These are phyloP conservation scores for Anthoscopus minutus DNA, from an alignment of 2,113 vertebrate genomes.

Conservation along the genomic window DNA sequence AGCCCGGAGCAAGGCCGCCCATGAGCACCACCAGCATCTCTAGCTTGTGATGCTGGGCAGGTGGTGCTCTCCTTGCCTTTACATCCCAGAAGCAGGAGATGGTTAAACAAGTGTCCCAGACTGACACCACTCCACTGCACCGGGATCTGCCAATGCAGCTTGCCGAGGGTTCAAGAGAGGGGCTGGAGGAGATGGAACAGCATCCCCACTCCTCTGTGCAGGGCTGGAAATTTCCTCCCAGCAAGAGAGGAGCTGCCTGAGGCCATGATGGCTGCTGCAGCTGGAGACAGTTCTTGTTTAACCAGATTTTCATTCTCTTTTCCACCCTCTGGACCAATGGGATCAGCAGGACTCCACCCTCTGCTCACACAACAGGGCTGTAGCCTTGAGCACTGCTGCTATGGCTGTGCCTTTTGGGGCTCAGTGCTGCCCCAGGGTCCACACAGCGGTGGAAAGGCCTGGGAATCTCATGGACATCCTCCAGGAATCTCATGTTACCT, in stretches of 20 bases:
- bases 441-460: not conserved
- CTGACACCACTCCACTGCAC: not conserved
- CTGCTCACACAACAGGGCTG: not conserved
- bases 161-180: not conserved
- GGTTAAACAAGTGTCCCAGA: not conserved
- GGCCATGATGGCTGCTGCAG: not conserved
- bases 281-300: not conserved
- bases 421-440: not conserved
- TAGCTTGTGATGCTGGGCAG: rapidly evolving
- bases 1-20: not conserved
- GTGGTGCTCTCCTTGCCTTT: not conserved
- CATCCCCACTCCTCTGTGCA: not conserved
- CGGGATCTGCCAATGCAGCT: not conserved
- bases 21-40: not conserved
- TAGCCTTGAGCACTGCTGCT: not conserved
- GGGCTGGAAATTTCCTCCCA: not conserved
- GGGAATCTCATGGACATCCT: not conserved
- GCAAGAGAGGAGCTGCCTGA: not conserved
- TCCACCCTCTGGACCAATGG: not conserved
- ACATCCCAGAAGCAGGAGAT: not conserved
- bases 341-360: conserved; percentile 3
- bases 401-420: rapidly evolving
- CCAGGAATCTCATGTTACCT: not conserved
- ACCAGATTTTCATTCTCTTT: conserved; percentile 19
- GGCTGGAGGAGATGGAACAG: not conserved